phyloP scores from a whole-genome alignment of 37 sponge, comb jelly and placozoan species.

The Agelas oroides region DNA sequence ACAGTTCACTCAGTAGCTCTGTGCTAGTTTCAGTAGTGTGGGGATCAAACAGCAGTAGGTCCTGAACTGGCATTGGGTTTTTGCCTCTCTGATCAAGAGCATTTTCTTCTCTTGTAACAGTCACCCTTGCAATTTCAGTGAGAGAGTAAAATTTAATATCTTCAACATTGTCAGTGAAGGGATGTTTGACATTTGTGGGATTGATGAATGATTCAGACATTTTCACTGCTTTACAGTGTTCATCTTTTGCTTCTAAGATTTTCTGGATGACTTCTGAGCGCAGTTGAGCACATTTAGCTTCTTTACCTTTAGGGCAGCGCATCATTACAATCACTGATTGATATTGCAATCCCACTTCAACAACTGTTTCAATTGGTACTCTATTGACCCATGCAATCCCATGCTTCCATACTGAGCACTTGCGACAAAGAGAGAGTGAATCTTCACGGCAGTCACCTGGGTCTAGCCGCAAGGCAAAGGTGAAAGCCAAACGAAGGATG shows the following conservation, averaged over 20 bases:
- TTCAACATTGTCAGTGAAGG: background rate
- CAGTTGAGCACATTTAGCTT: constrained; percentile 5
- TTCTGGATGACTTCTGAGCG: background rate
- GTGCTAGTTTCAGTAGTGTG: background rate
- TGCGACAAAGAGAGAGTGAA: background rate
- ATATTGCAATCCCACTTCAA: constrained; percentile 14
- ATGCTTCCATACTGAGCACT: constrained; percentile 26
- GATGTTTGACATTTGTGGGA: background rate
- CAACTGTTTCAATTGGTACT: background rate
- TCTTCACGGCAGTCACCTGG: constrained; percentile 7
- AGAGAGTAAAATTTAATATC: background rate
- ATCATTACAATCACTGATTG: constrained; percentile 12
- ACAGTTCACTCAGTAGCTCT: background rate
- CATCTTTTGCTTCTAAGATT: background rate
- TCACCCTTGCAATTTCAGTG: background rate
- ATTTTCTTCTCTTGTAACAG: background rate
- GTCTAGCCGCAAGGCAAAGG: background rate
- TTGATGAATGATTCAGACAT: background rate
- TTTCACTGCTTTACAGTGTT: background rate
- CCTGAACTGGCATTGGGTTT: background rate
- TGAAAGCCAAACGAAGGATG: constrained; percentile 23
- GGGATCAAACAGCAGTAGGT: background rate
- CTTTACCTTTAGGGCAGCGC: constrained; percentile 13
- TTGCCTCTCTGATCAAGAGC: background rate
- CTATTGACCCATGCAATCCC: constrained; percentile 29